These are phyloP conservation scores for Elaphurus davidianus DNA, from an alignment of 2,113 vertebrate genomes.

Conservation along the genomic window DNA sequence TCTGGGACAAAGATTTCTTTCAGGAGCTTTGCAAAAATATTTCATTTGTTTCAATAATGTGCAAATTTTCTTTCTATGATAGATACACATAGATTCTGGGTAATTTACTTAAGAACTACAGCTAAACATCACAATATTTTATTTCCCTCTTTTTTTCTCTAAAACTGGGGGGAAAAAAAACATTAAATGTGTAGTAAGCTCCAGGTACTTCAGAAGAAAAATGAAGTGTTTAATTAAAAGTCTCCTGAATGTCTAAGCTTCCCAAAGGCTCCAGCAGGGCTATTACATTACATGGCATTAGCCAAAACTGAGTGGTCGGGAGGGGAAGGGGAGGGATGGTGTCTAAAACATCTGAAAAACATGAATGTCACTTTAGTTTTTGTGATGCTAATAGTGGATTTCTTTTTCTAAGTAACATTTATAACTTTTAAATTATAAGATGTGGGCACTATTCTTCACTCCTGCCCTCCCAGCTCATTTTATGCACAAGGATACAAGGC, in stretches of 20 bases:
- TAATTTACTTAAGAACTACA: neutral
- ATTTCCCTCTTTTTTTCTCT: neutral
- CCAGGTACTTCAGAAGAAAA: neutral
- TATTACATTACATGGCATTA: neutral
- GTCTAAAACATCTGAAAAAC: neutral
- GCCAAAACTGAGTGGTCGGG: neutral
- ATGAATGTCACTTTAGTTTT: neutral
- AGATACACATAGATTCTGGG: neutral
- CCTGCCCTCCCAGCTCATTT: neutral
- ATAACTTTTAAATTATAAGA: neutral
- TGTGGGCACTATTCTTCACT: neutral
- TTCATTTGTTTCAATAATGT: neutral
- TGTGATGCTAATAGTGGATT: neutral
- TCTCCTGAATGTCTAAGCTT: neutral
- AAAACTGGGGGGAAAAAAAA: neutral
- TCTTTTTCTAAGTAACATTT: neutral
- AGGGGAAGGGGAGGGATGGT: neutral
- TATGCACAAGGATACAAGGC: neutral
- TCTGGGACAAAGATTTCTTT: neutral
- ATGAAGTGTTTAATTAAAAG: neutral
- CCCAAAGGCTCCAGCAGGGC: neutral
- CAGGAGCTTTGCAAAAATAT: neutral
- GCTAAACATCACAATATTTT: neutral
- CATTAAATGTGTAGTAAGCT: neutral
- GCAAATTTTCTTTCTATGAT: neutral